phyloP scores from a whole-genome alignment of 2,113 vertebrate genomes.

The Tenebrosternarchus preto region DNA sequence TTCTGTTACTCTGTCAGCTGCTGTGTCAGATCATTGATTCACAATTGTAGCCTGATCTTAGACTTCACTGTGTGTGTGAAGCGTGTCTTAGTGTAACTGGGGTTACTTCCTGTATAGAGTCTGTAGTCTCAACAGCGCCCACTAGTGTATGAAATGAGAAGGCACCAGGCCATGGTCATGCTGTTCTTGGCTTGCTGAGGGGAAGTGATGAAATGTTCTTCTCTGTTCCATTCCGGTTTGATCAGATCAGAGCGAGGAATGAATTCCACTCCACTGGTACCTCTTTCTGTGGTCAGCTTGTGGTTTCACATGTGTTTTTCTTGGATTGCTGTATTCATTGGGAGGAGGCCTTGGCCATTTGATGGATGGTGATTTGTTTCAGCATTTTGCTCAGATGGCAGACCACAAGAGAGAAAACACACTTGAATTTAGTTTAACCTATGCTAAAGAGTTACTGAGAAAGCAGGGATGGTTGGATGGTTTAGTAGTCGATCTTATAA shows the following conservation, averaged over 20 bases:
- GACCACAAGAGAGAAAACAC: conserved; percentile 36
- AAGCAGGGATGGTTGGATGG: conserved; percentile 32
- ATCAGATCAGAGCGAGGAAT: conserved; percentile 30
- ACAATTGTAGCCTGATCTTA: conserved; percentile 16
- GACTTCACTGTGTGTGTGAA: neutral
- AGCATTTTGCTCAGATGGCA: conserved; percentile 38
- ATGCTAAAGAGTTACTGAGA: conserved; percentile 25
- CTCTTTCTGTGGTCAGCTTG: conserved; percentile 26
- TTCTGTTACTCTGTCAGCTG: conserved; percentile 13
- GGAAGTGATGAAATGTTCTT: conserved; percentile 27
- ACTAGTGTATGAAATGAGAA: conserved; percentile 46
- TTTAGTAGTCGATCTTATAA: conserved; percentile 24
- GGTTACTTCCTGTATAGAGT: conserved; percentile 19
- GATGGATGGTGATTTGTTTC: conserved; percentile 44
- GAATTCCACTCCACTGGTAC: conserved; percentile 15
- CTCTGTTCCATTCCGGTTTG: conserved; percentile 39
- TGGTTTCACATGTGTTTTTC: conserved; percentile 48
- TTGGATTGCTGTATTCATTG: conserved; percentile 12
- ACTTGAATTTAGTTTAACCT: conserved; percentile 39
- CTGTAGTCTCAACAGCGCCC: conserved; percentile 33
- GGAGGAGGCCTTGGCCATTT: conserved; percentile 30
- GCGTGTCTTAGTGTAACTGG: conserved; percentile 6
- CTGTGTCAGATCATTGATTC: conserved; percentile 33
- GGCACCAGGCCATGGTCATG: neutral
- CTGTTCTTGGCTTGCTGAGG: conserved; percentile 5